Evolutionary conservation across 2,888 invertebrate species (phyloP).

Genomic region (Drosophila basisetae): DNA sequence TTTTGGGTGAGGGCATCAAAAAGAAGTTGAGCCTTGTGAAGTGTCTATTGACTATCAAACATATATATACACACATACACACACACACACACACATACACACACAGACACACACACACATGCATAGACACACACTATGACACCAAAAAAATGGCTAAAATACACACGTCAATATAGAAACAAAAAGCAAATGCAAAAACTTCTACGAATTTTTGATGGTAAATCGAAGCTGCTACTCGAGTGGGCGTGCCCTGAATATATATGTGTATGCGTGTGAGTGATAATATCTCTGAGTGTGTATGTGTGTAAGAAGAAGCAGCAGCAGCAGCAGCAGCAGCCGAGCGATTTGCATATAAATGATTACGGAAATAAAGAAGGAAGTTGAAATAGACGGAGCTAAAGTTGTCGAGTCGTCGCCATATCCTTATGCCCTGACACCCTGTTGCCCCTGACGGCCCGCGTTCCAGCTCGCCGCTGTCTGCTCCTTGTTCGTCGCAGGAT

Average conservation of each 20-base stretch:
- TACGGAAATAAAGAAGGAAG: slow-evolving; percentile 82
- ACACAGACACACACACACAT: slow-evolving; percentile 6
- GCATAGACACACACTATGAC: slow-evolving; percentile 16
- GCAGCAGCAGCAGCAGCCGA: slow-evolving; percentile 52
- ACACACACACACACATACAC: slow-evolving; percentile 17
- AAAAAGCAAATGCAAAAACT: slow-evolving; percentile 37
- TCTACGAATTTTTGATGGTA: slow-evolving; percentile 66
- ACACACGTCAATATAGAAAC: slow-evolving; percentile 40
- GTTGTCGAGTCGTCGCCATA: slow-evolving; percentile 51
- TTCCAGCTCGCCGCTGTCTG: neutral
- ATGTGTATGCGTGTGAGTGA: slow-evolving; percentile 16
- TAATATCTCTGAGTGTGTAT: slow-evolving; percentile 38
- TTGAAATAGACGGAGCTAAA: slow-evolving; percentile 71
- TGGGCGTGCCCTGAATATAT: slow-evolving; percentile 28
- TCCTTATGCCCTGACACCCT: slow-evolving; percentile 4
- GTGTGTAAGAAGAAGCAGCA: slow-evolving; percentile 32
- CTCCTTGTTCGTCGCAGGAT: neutral
- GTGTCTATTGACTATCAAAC: slow-evolving; percentile 9
- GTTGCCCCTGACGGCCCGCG: neutral
- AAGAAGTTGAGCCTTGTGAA: slow-evolving; percentile 11
- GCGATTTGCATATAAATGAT: slow-evolving; percentile 81
- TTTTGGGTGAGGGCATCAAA: slow-evolving; percentile 18
- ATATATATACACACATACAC: slow-evolving; percentile 18
- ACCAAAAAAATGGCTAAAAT: slow-evolving; percentile 26
- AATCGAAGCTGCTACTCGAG: slow-evolving; percentile 68